These are phyloP conservation scores for Pontoporia blainvillei DNA, from an alignment of 2,113 vertebrate genomes.

Conservation along the genomic window DNA sequence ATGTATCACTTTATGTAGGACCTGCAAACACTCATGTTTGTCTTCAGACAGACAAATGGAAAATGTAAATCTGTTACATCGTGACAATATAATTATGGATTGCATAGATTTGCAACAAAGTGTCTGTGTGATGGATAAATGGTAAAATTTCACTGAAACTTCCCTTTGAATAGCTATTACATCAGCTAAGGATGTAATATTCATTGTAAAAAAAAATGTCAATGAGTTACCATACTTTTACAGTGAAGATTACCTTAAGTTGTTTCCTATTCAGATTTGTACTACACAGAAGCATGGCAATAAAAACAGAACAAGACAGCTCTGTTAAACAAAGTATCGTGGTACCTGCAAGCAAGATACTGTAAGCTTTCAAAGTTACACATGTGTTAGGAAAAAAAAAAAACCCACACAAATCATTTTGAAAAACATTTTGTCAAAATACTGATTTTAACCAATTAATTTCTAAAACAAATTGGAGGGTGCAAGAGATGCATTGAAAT, in stretches of 20 bases:
- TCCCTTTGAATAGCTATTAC: constrained; percentile 83
- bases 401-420: not conserved
- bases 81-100: constrained; percentile 88
- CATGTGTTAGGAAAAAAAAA: not conserved
- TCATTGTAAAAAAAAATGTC: constrained; percentile 84
- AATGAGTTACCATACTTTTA: constrained; percentile 88
- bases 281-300: constrained; percentile 96
- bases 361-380: constrained; percentile 73
- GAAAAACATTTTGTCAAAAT: constrained; percentile 3
- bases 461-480: constrained; percentile 9
- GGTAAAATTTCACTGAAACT: constrained; percentile 78
- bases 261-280: constrained; percentile 99
- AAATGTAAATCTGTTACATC: constrained; percentile 84
- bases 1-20: not conserved
- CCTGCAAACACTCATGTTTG: constrained; percentile 71
- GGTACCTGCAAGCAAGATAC: constrained; percentile 78
- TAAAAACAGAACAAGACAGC: constrained; percentile 96
- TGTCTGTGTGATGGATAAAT: constrained; percentile 82
- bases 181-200: constrained; percentile 89
- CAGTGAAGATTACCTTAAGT: constrained; percentile 92
- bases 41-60: constrained; percentile 92
- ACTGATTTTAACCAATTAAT: constrained; percentile 9
- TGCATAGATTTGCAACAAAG: constrained; percentile 80
- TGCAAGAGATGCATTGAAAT: not conserved
- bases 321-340: constrained; percentile 88